phyloP scores from a whole-genome alignment of 2,113 vertebrate species.

The Erythrocebus patas region DNA sequence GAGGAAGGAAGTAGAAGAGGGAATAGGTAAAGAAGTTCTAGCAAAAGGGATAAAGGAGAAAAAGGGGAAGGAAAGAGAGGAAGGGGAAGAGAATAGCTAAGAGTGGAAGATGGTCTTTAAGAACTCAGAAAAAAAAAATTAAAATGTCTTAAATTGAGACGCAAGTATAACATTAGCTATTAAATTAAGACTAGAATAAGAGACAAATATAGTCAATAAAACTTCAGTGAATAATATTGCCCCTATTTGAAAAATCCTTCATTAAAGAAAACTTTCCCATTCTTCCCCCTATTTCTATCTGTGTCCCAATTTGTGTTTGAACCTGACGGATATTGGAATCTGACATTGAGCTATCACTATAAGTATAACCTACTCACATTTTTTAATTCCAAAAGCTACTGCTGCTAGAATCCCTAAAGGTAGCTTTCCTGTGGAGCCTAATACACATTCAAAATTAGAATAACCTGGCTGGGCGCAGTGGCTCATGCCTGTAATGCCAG shows the following conservation, averaged over 20 bases:
- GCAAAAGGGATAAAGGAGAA: not conserved
- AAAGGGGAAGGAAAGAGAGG: fast-evolving
- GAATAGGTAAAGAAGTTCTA: not conserved
- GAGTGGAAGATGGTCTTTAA: not conserved
- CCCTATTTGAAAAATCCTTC: not conserved
- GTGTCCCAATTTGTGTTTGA: not conserved
- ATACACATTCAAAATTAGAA: not conserved
- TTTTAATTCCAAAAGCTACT: not conserved
- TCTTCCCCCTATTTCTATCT: not conserved
- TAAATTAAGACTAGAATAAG: not conserved
- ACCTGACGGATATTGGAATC: not conserved
- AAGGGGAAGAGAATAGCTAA: not conserved
- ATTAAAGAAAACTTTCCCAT: not conserved
- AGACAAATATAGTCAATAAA: not conserved
- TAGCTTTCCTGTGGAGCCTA: not conserved
- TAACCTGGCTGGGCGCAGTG: not conserved
- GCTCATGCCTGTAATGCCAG: no score
- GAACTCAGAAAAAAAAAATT: not conserved
- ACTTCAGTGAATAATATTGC: not conserved
- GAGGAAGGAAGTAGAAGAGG: not conserved
- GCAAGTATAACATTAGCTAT: not conserved
- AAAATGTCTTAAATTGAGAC: not conserved
- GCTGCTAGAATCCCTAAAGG: not conserved
- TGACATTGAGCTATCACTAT: not conserved
- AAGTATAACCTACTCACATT: not conserved